phyloP scores from a whole-genome alignment of 2,113 vertebrate genomes.

The Phrynocephalus versicolor region DNA sequence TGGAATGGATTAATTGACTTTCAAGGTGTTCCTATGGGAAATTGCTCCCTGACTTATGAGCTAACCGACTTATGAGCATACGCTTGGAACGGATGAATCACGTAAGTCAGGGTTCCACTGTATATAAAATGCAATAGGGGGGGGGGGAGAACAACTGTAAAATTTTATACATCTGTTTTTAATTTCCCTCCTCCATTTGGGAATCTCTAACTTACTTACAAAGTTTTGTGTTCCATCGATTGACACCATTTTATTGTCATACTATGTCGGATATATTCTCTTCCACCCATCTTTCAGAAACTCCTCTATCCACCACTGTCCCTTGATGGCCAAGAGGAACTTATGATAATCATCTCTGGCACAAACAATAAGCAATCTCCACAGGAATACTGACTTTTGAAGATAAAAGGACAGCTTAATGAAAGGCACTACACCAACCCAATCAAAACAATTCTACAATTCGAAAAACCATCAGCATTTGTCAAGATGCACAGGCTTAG shows the following conservation, averaged over 20 bases:
- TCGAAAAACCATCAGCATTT: not conserved
- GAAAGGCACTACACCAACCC: not conserved
- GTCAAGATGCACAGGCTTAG: not conserved
- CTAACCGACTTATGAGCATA: no score
- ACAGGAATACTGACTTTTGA: not conserved
- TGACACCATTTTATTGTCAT: no score
- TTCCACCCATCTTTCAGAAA: not conserved
- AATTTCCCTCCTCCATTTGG: not conserved
- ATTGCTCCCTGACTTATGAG: no score
- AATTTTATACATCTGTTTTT: not conserved
- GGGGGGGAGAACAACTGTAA: no score
- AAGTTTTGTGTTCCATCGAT: no score
- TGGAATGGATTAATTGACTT: no score
- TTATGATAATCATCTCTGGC: not conserved
- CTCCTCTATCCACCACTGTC: not conserved
- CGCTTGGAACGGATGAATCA: no score
- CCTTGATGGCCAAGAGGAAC: not conserved
- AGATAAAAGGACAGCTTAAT: not conserved
- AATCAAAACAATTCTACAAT: not conserved
- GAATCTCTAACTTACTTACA: no score
- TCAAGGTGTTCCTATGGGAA: no score
- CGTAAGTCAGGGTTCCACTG: no score
- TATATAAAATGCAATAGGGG: no score
- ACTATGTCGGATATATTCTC: not conserved
- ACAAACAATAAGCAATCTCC: fast-evolving